Conservation (phyloP, 2,888 invertebrate species). For the Dicroscelio sp. region DNA sequence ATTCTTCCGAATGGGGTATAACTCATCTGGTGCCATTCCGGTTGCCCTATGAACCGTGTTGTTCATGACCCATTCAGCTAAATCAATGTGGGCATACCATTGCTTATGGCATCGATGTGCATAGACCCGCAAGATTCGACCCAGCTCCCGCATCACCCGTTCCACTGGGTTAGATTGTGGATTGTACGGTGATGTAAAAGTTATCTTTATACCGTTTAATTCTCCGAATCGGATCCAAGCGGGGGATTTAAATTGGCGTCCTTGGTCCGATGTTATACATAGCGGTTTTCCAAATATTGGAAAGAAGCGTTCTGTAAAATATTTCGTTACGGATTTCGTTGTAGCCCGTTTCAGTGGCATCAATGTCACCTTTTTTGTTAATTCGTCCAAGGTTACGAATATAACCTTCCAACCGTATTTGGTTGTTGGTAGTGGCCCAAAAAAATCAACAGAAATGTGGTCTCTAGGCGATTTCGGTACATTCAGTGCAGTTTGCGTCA, state of each 20-base stretch:
- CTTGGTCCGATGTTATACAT: conserved; percentile 8
- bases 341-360: not conserved
- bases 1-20: no score
- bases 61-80: not conserved
- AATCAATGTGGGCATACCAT: not conserved
- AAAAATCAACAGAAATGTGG: conserved; percentile 29
- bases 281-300: not conserved
- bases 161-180: conserved; percentile 13
- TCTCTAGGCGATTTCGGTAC: not conserved
- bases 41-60: conserved; percentile 4
- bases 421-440: conserved; percentile 7
- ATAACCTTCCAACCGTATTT: conserved; percentile 32
- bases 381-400: conserved; percentile 10
- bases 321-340: not conserved
- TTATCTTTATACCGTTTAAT: not conserved
- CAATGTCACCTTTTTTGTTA: not conserved
- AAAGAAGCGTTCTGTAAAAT: not conserved
- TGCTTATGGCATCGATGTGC: not conserved
- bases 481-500: no score
- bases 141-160: conserved; percentile 17
- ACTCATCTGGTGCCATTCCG: not conserved
- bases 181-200: not conserved
- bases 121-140: conserved; percentile 3
- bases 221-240: not conserved
- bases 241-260: not conserved